These are phyloP conservation scores for Circaetus cinerascens DNA, from an alignment of 2,113 vertebrate genomes.

Conservation along the genomic window DNA sequence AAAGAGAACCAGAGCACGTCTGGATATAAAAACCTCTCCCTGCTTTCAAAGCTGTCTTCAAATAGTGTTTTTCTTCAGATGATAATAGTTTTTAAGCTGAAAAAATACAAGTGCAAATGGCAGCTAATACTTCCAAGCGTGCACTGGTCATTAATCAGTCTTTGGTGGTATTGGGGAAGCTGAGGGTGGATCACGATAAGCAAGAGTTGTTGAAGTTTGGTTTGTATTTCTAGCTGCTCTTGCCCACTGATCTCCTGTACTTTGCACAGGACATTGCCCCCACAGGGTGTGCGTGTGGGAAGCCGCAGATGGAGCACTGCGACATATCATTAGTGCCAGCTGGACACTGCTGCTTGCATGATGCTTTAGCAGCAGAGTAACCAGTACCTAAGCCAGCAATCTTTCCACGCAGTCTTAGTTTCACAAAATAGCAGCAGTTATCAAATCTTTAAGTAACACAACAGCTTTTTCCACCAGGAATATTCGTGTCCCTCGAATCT, in stretches of 20 bases:
- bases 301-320: background rate
- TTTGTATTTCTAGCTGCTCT: background rate
- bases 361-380: background rate
- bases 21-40: background rate
- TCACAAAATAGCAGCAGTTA: background rate
- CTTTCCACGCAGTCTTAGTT: background rate
- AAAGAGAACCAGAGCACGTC: background rate
- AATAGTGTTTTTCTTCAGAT: background rate
- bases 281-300: fast-evolving
- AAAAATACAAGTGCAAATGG: background rate
- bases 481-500: background rate
- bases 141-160: background rate
- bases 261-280: background rate
- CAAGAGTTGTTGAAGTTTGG: background rate
- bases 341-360: background rate
- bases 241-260: background rate
- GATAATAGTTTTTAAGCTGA: background rate
- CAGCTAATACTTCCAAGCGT: background rate
- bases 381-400: background rate
- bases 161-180: background rate
- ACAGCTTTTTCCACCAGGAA: background rate
- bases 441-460: background rate
- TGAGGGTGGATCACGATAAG: background rate
- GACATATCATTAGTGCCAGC: background rate
- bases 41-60: background rate